phyloP scores from a whole-genome alignment of 2,113 vertebrate species.

The Lophura nycthemera region DNA sequence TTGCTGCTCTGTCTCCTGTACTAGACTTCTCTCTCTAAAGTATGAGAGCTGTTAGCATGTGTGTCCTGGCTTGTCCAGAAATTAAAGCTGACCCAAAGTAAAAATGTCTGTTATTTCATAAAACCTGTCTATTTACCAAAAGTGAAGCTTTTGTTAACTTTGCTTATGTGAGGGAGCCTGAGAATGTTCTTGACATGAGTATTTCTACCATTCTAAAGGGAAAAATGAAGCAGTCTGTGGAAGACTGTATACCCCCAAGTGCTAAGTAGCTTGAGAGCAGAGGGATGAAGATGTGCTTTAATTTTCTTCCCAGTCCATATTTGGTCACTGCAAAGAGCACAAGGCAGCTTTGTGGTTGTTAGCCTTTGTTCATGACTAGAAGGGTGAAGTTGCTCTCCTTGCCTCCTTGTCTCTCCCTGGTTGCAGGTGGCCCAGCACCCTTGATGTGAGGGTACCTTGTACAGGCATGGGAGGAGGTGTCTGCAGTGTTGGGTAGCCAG shows the following conservation, averaged over 20 bases:
- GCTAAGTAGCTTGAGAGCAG: neutral
- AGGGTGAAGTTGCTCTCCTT: neutral
- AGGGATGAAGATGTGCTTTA: neutral
- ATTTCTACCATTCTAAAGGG: neutral
- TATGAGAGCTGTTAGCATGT: neutral
- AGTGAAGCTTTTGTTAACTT: neutral
- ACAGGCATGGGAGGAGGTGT: neutral
- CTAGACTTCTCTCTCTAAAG: neutral
- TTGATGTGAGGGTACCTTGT: neutral
- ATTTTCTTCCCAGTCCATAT: no score
- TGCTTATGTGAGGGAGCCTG: neutral
- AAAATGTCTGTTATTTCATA: neutral
- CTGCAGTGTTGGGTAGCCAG: neutral
- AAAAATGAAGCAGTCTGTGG: neutral
- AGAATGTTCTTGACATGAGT: neutral
- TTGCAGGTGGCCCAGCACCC: neutral
- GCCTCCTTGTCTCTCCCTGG: neutral
- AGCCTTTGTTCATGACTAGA: neutral
- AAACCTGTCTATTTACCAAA: neutral
- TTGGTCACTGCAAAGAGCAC: no score
- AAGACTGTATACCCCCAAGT: neutral
- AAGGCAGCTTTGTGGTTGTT: neutral
- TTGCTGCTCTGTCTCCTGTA: neutral
- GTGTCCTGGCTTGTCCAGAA: neutral
- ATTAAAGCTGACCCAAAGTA: neutral